Conservation (phyloP, 2,797 vertebrate species). For the Hydrophis major region DNA sequence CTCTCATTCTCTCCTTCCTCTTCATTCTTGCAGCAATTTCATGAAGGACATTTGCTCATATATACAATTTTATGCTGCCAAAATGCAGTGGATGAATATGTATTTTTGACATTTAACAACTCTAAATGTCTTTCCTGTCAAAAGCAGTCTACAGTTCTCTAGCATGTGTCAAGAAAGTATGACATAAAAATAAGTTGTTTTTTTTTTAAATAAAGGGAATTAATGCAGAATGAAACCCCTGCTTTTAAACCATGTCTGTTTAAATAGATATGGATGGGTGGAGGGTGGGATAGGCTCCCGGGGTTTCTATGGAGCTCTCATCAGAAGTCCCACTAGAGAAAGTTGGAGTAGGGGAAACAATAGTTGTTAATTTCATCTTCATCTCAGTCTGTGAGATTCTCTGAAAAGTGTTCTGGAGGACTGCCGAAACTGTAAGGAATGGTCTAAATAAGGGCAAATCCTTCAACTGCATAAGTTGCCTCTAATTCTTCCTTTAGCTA, state of each 20-base stretch:
- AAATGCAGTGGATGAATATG: conserved; percentile 9
- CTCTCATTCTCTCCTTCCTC: background rate
- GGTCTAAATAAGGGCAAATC: background rate
- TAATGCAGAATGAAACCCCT: conserved; percentile 5
- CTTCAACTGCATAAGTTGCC: background rate
- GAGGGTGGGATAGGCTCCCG: too few relatives aligned
- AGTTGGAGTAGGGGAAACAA: background rate
- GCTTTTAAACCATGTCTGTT: background rate
- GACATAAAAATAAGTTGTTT: background rate
- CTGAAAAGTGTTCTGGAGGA: background rate
- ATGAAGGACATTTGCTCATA: conserved; percentile 16
- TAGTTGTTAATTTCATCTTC: background rate
- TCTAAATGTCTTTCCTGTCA: background rate
- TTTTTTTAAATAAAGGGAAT: background rate
- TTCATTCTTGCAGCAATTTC: conserved; percentile 14
- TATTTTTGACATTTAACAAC: conserved; percentile 17
- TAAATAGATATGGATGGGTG: background rate
- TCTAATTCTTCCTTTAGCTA: background rate
- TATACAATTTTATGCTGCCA: conserved; percentile 20
- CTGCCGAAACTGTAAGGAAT: background rate
- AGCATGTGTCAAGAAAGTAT: conserved; percentile 9
- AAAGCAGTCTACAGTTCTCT: background rate
- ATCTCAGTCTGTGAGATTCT: background rate
- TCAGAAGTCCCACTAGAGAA: background rate
- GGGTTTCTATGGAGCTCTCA: background rate